Conservation (phyloP, 2,113 vertebrate genomes). For the Opisthocomus hoazin region DNA sequence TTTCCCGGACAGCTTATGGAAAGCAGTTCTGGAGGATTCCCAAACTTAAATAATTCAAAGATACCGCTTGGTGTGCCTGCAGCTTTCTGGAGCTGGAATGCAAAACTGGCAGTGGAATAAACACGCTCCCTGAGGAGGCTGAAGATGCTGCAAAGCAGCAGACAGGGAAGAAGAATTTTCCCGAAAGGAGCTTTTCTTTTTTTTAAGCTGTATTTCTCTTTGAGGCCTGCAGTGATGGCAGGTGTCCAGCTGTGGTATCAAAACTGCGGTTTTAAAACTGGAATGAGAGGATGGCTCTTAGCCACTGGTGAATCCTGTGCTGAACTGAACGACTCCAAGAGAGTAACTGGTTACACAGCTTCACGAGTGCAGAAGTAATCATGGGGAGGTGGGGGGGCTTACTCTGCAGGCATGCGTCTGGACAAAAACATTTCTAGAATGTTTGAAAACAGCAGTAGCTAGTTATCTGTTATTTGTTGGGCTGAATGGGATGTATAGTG, state of each 20-base stretch:
- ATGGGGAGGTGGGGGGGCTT: fast-evolving
- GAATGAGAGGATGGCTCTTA: conserved; percentile 37
- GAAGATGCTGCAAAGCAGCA: not conserved
- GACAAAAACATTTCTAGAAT: not conserved
- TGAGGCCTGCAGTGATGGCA: conserved; percentile 67
- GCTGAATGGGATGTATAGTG: not conserved
- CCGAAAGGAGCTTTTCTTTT: not conserved
- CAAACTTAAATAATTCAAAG: not conserved
- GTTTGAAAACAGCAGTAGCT: not conserved
- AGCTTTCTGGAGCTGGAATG: not conserved
- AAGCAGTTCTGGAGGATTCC: conserved; percentile 1
- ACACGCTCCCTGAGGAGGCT: not conserved
- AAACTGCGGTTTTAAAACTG: conserved; percentile 27
- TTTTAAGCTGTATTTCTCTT: not conserved
- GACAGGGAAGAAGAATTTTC: not conserved
- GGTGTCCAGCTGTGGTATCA: conserved; percentile 57
- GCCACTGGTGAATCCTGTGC: conserved; percentile 19
- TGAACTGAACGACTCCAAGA: conserved; percentile 40
- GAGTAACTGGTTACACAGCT: not conserved
- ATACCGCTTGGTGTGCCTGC: not conserved
- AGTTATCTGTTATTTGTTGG: not conserved
- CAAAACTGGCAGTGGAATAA: conserved; percentile 18
- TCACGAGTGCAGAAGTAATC: not conserved
- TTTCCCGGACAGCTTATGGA: conserved; percentile 17
- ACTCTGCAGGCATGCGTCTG: not conserved